phyloP scores from a whole-genome alignment of 2,113 vertebrate species.

The Falco punctatus region DNA sequence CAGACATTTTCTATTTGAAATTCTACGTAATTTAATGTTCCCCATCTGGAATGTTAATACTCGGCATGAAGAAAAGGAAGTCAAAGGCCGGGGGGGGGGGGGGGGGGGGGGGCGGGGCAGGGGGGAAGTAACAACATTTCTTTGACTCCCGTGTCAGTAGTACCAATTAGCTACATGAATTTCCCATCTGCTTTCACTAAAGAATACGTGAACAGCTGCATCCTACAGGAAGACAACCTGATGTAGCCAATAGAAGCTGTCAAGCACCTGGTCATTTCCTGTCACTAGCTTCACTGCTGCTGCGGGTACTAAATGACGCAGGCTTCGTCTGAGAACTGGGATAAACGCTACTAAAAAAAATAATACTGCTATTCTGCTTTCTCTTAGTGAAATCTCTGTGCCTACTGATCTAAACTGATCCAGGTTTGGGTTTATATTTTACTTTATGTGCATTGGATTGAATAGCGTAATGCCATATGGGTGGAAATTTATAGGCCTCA shows the following conservation, averaged over 20 bases:
- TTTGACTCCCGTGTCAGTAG: slow-evolving; percentile 60
- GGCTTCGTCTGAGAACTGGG: neutral
- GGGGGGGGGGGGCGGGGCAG: too few species aligned
- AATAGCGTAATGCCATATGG: neutral
- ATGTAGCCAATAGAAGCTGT: slow-evolving; percentile 37
- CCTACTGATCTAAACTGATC: slow-evolving; percentile 1
- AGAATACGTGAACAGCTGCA: slow-evolving; percentile 60
- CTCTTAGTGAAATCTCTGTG: neutral
- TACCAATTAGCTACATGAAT: slow-evolving; percentile 64
- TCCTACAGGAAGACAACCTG: slow-evolving; percentile 56
- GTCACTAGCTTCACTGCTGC: neutral
- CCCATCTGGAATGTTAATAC: slow-evolving; percentile 69
- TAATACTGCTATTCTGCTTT: neutral
- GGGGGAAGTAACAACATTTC: neutral
- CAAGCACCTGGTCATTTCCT: slow-evolving; percentile 53
- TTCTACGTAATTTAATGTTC: slow-evolving; percentile 52
- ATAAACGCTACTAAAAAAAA: neutral
- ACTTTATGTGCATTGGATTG: neutral
- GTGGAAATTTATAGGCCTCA: neutral
- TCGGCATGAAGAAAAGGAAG: slow-evolving; percentile 28
- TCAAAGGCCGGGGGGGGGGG: neutral
- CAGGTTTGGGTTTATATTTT: neutral
- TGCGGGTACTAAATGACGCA: neutral
- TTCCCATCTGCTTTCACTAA: slow-evolving; percentile 55
- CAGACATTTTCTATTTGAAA: slow-evolving; percentile 68